Conservation (phyloP, 2,113 vertebrate genomes). For the Nyctereutes procyonoides region DNA sequence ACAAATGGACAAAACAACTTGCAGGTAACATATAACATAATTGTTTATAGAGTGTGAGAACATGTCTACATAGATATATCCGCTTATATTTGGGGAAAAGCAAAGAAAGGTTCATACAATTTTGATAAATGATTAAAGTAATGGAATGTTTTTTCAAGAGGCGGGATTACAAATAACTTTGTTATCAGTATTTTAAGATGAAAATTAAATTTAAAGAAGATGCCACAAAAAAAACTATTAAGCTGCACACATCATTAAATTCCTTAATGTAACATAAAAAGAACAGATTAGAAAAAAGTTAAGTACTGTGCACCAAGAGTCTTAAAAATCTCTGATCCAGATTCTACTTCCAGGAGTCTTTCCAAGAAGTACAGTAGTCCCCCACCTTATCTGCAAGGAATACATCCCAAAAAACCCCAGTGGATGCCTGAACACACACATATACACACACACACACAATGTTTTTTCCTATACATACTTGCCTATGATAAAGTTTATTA, state of each 20-base stretch:
- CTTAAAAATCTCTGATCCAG: neutral
- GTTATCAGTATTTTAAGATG: neutral
- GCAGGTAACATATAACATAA: neutral
- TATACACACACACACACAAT: neutral
- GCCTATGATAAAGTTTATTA: neutral
- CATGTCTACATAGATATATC: neutral
- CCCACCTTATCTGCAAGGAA: neutral
- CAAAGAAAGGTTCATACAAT: neutral
- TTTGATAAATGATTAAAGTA: neutral
- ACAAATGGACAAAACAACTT: neutral
- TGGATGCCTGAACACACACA: neutral
- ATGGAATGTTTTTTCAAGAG: neutral
- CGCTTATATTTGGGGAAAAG: neutral
- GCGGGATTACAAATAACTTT: neutral
- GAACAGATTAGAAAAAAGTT: neutral
- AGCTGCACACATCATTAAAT: neutral
- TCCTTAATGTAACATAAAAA: slow-evolving; percentile 20
- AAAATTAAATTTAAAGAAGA: slow-evolving; percentile 10
- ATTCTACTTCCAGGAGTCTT: neutral
- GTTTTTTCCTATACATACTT: neutral
- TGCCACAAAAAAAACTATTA: neutral
- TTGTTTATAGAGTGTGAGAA: neutral
- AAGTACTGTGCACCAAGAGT: neutral
- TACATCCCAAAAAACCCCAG: neutral
- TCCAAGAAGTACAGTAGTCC: neutral